phyloP scores from a whole-genome alignment of 2,888 invertebrate genomes.

The Temnothorax unifasciatus region DNA sequence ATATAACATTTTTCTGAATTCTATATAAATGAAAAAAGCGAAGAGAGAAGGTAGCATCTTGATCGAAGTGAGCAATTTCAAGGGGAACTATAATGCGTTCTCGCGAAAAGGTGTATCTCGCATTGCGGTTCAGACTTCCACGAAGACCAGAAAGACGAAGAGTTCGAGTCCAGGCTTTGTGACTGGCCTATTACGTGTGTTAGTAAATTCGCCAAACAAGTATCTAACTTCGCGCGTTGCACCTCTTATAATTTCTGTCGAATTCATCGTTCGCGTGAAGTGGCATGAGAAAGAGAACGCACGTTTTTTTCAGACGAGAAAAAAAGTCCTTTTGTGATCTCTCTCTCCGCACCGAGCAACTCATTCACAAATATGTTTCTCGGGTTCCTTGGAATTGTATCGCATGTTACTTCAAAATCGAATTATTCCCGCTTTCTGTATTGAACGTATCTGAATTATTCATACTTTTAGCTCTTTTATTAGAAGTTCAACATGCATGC shows the following conservation, averaged over 20 bases:
- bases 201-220: constrained; percentile 57
- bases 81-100: constrained; percentile 64
- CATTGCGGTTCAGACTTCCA: constrained; percentile 71
- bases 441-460: neutral
- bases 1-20: constrained; percentile 15
- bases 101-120: constrained; percentile 62
- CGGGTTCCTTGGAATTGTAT: neutral
- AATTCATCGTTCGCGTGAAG: constrained; percentile 38
- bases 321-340: constrained; percentile 19
- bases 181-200: constrained; percentile 58
- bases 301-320: neutral
- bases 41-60: neutral
- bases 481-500: neutral
- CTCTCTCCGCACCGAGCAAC: neutral
- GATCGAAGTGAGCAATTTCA: constrained; percentile 32
- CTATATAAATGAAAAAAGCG: neutral
- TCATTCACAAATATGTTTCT: neutral
- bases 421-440: neutral
- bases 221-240: constrained; percentile 42
- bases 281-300: constrained; percentile 26
- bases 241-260: constrained; percentile 18
- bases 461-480: neutral
- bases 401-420: neutral
- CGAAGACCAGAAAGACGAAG: constrained; percentile 66
- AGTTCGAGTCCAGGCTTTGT: constrained; percentile 42